A percentile compares a stretch with the other conserved stretches of the same genome.
phyloP scores from a whole-genome alignment of 2,113 vertebrate species.

The Ondatra zibethicus region DNA sequence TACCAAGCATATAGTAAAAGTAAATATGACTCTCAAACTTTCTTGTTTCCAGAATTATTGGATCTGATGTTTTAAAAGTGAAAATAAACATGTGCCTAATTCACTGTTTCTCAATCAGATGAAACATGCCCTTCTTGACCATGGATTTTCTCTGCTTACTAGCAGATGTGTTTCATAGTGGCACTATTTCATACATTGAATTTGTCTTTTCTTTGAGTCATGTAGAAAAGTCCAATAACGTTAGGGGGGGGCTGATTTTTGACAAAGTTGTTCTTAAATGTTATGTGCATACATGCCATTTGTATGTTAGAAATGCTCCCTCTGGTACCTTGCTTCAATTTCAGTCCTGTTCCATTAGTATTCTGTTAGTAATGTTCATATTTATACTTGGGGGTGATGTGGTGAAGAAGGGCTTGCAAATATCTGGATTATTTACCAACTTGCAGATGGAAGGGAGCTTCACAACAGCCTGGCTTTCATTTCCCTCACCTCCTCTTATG shows the following conservation, averaged over 20 bases:
- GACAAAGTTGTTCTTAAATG: not conserved
- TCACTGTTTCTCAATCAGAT: not conserved
- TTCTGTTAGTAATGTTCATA: not conserved
- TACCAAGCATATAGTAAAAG: not conserved
- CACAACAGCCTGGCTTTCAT: conserved; percentile 6
- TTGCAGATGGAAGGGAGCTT: not conserved
- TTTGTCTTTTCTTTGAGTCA: not conserved
- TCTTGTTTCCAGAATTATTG: not conserved
- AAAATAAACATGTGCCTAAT: not conserved
- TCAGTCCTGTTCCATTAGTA: conserved; percentile 12
- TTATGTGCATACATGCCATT: not conserved
- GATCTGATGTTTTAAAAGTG: not conserved
- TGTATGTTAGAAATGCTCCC: not conserved
- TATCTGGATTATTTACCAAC: conserved; percentile 49
- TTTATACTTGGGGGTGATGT: not conserved
- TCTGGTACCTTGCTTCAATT: not conserved
- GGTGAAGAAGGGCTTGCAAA: conserved; percentile 20
- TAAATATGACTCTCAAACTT: not conserved
- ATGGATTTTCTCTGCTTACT: not conserved
- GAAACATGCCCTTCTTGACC: not conserved
- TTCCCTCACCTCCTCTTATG: conserved; percentile 21
- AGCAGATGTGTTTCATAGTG: not conserved
- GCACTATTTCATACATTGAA: not conserved
- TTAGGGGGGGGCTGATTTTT: not conserved
- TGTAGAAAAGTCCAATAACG: not conserved